Evolutionary conservation across 1,140 invertebrate genomes (phyloP).

Genomic region (Proales similis): DNA sequence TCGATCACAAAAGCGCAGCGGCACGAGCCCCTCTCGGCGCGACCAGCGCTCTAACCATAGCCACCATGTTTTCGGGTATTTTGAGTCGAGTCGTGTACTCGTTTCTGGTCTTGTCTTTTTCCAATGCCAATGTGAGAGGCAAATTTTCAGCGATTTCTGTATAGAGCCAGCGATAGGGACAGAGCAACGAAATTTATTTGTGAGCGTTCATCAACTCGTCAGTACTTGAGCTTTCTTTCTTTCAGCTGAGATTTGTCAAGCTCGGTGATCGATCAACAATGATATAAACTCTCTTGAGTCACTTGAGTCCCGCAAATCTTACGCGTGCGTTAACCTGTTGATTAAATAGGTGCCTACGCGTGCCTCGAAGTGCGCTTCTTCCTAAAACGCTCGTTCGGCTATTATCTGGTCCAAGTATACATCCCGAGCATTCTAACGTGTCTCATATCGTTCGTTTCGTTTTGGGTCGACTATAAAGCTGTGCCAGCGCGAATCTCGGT

Average conservation of each 20-base stretch:
- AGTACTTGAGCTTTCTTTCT: too few relatives aligned
- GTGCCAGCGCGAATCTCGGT: constrained; percentile 58
- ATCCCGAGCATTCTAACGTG: constrained; percentile 54
- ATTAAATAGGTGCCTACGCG: constrained; percentile 36
- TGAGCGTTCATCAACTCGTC: too few relatives aligned
- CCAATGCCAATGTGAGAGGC: too few relatives aligned
- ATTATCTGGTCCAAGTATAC: constrained; percentile 38
- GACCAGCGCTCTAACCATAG: constrained; percentile 50
- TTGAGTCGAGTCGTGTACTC: neutral
- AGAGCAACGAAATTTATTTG: too few relatives aligned
- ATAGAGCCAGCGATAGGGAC: too few relatives aligned
- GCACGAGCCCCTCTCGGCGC: constrained; percentile 55
- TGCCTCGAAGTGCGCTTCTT: constrained; percentile 31
- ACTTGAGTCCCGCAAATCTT: neutral
- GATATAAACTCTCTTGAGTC: too few relatives aligned
- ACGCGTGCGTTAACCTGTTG: neutral
- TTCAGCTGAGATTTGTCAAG: too few relatives aligned
- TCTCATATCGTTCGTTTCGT: constrained; percentile 86
- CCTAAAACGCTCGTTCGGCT: constrained; percentile 38
- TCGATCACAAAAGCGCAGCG: constrained; percentile 59
- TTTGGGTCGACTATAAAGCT: constrained; percentile 67
- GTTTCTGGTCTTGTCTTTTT: too few relatives aligned
- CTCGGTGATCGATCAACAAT: too few relatives aligned
- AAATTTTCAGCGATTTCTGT: too few relatives aligned
- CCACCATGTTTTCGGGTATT: constrained; percentile 32